Evolutionary conservation across 37 sponge, comb jelly and placozoan genomes (phyloP).

Genomic region (Chondrilla cf. caribensis): DNA sequence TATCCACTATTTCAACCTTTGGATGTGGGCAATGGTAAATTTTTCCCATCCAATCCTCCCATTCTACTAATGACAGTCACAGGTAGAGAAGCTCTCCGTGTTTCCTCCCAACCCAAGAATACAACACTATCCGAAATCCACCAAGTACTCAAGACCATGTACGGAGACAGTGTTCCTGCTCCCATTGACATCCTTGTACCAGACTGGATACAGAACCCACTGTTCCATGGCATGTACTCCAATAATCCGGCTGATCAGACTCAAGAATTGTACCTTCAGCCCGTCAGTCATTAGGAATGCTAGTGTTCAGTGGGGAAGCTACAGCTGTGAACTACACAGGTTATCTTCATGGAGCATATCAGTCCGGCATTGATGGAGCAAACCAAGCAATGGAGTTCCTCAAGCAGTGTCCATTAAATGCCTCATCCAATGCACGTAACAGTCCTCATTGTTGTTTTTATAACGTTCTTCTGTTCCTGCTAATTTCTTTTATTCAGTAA

Average conservation of each 20-base stretch:
- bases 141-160: neutral
- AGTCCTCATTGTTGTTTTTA: too few species aligned
- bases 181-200: slow-evolving; percentile 21
- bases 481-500: too few species aligned
- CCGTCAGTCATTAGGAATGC: neutral
- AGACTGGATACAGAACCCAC: slow-evolving; percentile 20
- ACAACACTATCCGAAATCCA: slow-evolving; percentile 3
- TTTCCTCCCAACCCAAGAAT: neutral
- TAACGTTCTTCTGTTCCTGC: too few species aligned
- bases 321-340: slow-evolving; percentile 9
- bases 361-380: slow-evolving; percentile 4
- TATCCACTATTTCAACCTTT: slow-evolving; percentile 31
- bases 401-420: neutral
- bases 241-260: neutral
- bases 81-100: neutral
- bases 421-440: too few species aligned
- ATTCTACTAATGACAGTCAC: slow-evolving; percentile 5
- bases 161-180: neutral
- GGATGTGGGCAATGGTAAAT: neutral
- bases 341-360: slow-evolving; percentile 28
- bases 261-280: neutral
- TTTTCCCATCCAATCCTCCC: neutral
- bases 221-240: slow-evolving; percentile 26
- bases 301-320: slow-evolving; percentile 28
- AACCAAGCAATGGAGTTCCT: neutral